phyloP scores from a whole-genome alignment of 2,888 invertebrate species.

The Diaperis boleti region DNA sequence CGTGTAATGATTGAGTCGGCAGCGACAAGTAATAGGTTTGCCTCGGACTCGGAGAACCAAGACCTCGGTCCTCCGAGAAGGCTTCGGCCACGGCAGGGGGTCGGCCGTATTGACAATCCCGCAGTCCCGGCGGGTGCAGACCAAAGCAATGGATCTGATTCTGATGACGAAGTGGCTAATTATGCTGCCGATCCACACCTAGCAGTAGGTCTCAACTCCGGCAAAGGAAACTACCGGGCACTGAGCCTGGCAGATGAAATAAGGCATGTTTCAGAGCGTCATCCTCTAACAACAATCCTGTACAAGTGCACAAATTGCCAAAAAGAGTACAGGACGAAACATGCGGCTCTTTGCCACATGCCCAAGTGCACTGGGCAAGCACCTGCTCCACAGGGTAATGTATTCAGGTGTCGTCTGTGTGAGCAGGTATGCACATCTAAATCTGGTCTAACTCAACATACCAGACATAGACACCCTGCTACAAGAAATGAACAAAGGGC shows the following conservation, averaged over 20 bases:
- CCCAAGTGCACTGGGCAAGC: no score
- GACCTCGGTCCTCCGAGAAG: slow-evolving; percentile 2
- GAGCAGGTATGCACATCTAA: no score
- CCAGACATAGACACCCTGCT: no score
- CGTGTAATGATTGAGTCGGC: not conserved
- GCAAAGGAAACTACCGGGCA: not conserved
- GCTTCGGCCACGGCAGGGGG: not conserved
- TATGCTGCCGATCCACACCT: not conserved
- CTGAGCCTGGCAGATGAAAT: not conserved
- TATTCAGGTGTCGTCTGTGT: no score
- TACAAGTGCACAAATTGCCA: no score
- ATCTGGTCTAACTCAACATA: no score
- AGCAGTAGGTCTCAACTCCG: not conserved
- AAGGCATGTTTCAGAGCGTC: no score
- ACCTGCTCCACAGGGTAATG: no score
- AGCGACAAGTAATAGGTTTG: not conserved
- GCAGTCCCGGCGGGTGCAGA: not conserved
- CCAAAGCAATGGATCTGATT: not conserved
- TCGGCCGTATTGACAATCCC: not conserved
- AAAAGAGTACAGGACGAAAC: no score
- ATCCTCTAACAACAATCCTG: no score
- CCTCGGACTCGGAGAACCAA: not conserved
- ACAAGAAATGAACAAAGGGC: no score
- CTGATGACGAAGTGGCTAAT: not conserved
- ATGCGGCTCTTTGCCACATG: no score